A percentile compares a stretch with the other conserved stretches of the same genome.
phyloP scores from a whole-genome alignment of 2,888 invertebrate genomes.

The Mesopsocus fuscifrons region DNA sequence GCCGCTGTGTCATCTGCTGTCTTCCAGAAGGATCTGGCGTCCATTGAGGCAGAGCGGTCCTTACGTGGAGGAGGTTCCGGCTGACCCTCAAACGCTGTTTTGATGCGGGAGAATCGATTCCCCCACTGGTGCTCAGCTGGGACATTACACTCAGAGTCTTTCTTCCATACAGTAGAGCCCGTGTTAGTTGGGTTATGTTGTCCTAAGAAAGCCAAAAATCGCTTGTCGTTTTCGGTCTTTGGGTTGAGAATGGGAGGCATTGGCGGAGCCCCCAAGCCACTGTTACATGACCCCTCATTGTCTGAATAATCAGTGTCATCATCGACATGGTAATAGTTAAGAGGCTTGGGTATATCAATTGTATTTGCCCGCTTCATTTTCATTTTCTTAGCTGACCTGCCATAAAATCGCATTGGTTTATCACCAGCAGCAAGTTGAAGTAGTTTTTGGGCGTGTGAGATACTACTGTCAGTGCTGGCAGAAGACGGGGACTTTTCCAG shows the following conservation, averaged over 20 bases:
- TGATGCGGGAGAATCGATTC: conserved; percentile 64
- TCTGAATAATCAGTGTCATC: conserved; percentile 24
- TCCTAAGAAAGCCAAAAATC: conserved; percentile 65
- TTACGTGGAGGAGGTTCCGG: conserved; percentile 9
- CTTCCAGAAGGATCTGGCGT: conserved; percentile 42
- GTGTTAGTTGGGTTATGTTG: conserved; percentile 39
- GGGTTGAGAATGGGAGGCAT: conserved; percentile 49
- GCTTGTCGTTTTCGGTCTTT: conserved; percentile 68
- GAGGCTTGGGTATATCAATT: conserved; percentile 63
- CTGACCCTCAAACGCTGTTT: conserved; percentile 53
- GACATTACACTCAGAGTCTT: conserved; percentile 20
- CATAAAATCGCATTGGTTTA: conserved; percentile 14
- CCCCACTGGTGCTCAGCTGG: conserved; percentile 49
- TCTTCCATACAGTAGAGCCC: conserved; percentile 18
- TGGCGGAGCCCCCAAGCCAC: conserved; percentile 10
- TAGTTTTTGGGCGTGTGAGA: conserved; percentile 17
- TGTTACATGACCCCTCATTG: conserved; percentile 22
- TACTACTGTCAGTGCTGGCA: conserved; percentile 4
- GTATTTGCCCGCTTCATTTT: conserved; percentile 79
- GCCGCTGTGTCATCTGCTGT: conserved; percentile 30
- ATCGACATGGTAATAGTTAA: conserved; percentile 25
- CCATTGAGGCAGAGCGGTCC: conserved; percentile 19
- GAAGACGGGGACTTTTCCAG: conserved; percentile 10
- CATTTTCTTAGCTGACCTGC: conserved; percentile 37
- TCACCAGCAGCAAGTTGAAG: conserved; percentile 18